These are phyloP conservation scores for Sesia bembeciformis DNA, from an alignment of 2,888 invertebrate species.

Conservation along the genomic window DNA sequence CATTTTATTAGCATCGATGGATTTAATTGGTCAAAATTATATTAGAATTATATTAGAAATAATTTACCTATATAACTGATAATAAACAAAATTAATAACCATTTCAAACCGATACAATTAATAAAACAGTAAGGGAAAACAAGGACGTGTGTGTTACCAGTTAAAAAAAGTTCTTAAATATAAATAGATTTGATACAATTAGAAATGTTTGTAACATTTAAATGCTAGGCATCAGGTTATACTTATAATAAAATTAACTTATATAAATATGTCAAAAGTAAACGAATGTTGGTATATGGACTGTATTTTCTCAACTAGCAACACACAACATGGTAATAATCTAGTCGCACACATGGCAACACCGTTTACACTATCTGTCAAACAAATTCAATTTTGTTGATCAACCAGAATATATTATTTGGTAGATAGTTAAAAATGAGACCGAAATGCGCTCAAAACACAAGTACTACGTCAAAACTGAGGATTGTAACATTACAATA, in stretches of 20 bases:
- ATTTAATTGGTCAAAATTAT: slow-evolving; percentile 66
- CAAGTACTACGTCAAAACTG: slow-evolving; percentile 24
- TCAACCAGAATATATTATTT: no score
- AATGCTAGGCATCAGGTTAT: no score
- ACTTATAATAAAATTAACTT: no score
- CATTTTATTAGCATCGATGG: slow-evolving; percentile 61
- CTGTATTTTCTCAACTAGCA: slow-evolving; percentile 18
- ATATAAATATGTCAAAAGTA: no score
- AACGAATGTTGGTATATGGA: neutral
- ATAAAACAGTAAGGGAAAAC: slow-evolving; percentile 34
- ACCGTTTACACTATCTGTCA: no score
- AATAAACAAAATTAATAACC: slow-evolving; percentile 47
- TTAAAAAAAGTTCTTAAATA: slow-evolving; percentile 11
- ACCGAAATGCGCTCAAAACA: no score
- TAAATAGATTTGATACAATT: no score
- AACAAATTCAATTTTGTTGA: no score
- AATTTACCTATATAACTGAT: slow-evolving; percentile 65
- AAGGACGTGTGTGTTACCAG: slow-evolving; percentile 32
- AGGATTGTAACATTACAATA: slow-evolving; percentile 26
- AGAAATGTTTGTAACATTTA: no score
- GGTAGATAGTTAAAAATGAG: no score
- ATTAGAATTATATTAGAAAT: slow-evolving; percentile 62
- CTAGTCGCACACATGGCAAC: neutral
- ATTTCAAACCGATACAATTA: slow-evolving; percentile 40
- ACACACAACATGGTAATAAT: slow-evolving; percentile 11